These are phyloP conservation scores for Homarus gammarus DNA, from an alignment of 2,888 invertebrate species.

Conservation along the genomic window DNA sequence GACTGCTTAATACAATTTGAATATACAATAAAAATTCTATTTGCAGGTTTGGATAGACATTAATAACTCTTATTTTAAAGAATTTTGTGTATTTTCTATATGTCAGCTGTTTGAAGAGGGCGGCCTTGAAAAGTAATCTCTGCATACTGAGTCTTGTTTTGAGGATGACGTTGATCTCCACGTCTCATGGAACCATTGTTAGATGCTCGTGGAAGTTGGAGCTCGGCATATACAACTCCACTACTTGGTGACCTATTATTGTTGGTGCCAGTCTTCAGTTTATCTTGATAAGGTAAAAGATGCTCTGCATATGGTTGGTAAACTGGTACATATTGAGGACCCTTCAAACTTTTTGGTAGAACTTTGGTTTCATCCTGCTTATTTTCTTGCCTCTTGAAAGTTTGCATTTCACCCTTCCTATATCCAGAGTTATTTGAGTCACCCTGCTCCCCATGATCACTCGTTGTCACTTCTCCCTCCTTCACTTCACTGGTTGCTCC, in stretches of 20 bases:
- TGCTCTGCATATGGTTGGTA: slow-evolving; percentile 42
- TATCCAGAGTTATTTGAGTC: slow-evolving; percentile 1
- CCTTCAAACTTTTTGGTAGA: slow-evolving; percentile 32
- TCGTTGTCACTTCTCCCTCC: slow-evolving; percentile 23
- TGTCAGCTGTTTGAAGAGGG: slow-evolving; percentile 62
- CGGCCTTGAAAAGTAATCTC: slow-evolving; percentile 66
- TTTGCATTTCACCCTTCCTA: slow-evolving; percentile 48
- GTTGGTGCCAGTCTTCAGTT: slow-evolving; percentile 2
- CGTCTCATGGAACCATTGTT: slow-evolving; percentile 78
- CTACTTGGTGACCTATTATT: slow-evolving; percentile 41
- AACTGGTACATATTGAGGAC: slow-evolving; percentile 57
- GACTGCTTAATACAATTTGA: neutral
- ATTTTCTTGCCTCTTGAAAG: slow-evolving; percentile 48
- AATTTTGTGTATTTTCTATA: slow-evolving; percentile 20
- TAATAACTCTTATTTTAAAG: neutral
- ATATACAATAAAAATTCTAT: neutral
- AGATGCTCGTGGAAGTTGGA: slow-evolving; percentile 79
- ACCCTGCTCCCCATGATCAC: slow-evolving; percentile 29
- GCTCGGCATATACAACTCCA: slow-evolving; percentile 79
- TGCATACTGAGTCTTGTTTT: slow-evolving; percentile 58
- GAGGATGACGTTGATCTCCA: slow-evolving; percentile 10
- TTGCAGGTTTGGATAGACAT: neutral
- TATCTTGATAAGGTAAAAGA: slow-evolving; percentile 23
- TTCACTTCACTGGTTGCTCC: slow-evolving; percentile 33
- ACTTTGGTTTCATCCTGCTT: slow-evolving; percentile 38